A percentile compares a stretch with the other conserved stretches of the same genome.
phyloP scores from a whole-genome alignment of 2,797 vertebrate genomes.

The Jordanella pulchra region DNA sequence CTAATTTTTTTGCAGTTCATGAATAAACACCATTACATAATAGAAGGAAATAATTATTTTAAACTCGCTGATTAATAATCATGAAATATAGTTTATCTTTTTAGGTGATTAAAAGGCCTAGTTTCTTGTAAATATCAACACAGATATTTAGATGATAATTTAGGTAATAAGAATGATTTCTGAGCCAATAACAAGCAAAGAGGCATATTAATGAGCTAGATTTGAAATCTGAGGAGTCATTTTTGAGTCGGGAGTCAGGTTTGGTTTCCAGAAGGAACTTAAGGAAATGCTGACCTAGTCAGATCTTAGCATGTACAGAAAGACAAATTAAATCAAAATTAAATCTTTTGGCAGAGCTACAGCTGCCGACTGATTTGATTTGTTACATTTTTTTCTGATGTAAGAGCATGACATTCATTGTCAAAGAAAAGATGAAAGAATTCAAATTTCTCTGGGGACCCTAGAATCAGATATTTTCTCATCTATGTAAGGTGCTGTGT shows the following conservation, averaged over 20 bases:
- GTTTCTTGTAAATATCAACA: neutral
- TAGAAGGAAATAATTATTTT: neutral
- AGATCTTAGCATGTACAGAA: too few species aligned
- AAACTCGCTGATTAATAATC: neutral
- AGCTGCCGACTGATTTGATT: too few species aligned
- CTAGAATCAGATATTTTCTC: too few species aligned
- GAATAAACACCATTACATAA: neutral
- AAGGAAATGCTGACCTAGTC: neutral
- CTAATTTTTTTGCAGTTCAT: neutral
- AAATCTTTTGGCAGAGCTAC: too few species aligned
- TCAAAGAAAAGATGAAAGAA: too few species aligned
- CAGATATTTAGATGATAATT: neutral
- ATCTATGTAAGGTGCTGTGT: too few species aligned
- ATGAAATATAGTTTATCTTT: neutral
- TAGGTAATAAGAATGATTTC: neutral
- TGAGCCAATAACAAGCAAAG: neutral
- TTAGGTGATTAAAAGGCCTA: neutral
- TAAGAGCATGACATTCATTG: too few species aligned
- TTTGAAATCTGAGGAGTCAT: neutral
- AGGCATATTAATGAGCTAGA: neutral
- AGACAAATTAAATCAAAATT: too few species aligned
- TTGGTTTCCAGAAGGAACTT: neutral
- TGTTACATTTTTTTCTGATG: too few species aligned
- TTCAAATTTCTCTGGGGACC: too few species aligned
- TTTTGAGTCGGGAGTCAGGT: too few species aligned